Conservation (phyloP, 2,888 invertebrate genomes). For the Ophion costatus region DNA sequence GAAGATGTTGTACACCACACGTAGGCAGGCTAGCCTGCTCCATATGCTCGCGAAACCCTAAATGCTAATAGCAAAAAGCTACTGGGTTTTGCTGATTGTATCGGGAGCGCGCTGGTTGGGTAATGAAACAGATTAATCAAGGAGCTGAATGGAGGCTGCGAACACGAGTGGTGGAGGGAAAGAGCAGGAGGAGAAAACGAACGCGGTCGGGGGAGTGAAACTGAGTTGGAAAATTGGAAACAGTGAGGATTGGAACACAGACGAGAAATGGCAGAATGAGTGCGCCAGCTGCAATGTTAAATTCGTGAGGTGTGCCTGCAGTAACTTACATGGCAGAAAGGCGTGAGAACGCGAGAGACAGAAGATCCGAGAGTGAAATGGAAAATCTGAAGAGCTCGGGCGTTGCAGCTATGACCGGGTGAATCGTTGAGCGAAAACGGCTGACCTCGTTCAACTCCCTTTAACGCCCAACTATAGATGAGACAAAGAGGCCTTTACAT, state of each 20-base stretch:
- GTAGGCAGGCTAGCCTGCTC: constrained; percentile 30
- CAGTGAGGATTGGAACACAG: constrained; percentile 26
- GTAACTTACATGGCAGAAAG: constrained; percentile 10
- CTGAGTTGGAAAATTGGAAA: constrained; percentile 48
- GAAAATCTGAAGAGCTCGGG: constrained; percentile 26
- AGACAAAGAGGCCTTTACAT: constrained; percentile 20
- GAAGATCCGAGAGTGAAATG: not conserved
- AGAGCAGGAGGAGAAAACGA: not conserved
- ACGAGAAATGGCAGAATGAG: constrained; percentile 36
- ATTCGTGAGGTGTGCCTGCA: constrained; percentile 27
- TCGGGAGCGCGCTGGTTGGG: constrained; percentile 55
- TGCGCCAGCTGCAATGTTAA: constrained; percentile 30
- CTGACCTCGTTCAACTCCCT: constrained; percentile 46
- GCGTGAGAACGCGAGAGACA: constrained; percentile 8
- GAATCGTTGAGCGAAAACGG: constrained; percentile 39
- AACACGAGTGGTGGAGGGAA: constrained; percentile 12
- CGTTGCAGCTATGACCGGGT: constrained; percentile 24
- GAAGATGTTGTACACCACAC: constrained; percentile 33
- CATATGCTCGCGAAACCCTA: constrained; percentile 63
- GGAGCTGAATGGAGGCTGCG: constrained; percentile 32
- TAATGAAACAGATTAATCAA: constrained; percentile 76
- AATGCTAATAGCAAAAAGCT: constrained; percentile 76
- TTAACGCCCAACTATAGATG: constrained; percentile 30
- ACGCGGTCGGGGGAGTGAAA: constrained; percentile 13
- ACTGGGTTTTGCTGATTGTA: constrained; percentile 53